Percentiles rank a stretch among this genome's conserved stretches.
Conservation (phyloP, 2,888 invertebrate species). For the Dastarcus helophoroides region DNA sequence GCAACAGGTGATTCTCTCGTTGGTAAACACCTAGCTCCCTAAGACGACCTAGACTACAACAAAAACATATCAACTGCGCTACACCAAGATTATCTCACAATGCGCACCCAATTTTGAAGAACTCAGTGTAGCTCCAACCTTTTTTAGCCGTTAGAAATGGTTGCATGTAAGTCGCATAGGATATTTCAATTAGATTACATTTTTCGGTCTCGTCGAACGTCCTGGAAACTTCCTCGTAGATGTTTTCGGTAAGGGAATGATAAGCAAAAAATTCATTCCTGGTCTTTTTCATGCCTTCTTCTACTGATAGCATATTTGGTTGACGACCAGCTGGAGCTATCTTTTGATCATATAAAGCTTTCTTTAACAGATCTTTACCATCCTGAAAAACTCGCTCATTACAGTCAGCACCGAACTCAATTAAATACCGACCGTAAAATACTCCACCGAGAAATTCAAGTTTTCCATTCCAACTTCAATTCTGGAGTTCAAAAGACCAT, state of each 20-base stretch:
- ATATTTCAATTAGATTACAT: constrained; percentile 54
- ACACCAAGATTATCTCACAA: no score
- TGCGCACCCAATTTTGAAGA: no score
- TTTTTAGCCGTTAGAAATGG: no score
- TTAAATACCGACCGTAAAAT: no score
- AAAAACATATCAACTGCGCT: no score
- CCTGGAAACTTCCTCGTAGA: constrained; percentile 55
- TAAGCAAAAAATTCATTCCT: constrained; percentile 54
- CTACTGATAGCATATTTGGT: constrained; percentile 45
- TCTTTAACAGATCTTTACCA: constrained; percentile 47
- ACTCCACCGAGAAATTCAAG: no score
- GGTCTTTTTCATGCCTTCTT: constrained; percentile 48
- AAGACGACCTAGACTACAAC: constrained; percentile 6
- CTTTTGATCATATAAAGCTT: constrained; percentile 50
- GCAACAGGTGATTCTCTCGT: constrained; percentile 6
- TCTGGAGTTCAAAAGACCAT: constrained; percentile 44
- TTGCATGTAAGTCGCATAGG: constrained; percentile 42
- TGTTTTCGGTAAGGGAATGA: constrained; percentile 53
- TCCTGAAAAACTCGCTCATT: constrained; percentile 45
- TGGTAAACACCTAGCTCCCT: constrained; percentile 8
- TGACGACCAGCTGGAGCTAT: constrained; percentile 47
- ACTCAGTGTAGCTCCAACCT: no score
- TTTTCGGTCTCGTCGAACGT: constrained; percentile 58
- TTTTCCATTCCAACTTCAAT: constrained; percentile 49
- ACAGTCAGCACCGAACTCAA: no score